Base-by-base conservation (phyloP, 2,113 vertebrate genomes). In the Jaculus jaculus region DNA sequence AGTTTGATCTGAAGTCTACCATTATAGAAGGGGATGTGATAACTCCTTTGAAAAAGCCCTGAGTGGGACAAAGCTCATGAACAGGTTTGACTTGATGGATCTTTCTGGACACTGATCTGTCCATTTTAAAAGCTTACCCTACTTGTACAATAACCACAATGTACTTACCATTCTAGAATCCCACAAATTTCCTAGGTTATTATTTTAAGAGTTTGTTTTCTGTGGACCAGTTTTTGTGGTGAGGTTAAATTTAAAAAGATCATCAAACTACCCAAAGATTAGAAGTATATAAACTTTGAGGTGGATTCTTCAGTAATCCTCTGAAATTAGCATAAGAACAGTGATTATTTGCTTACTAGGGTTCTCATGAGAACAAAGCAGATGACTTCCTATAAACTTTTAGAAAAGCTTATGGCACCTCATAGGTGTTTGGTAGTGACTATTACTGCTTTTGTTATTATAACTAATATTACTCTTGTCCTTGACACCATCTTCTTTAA, bases 71-170 rank as follows among this genome's bases (percentile, higher is more conserved):
- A 21, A 96, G 34, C 72, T 61, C 37, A 82, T 91, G 69, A 90
- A 66, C 94, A 78, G 88, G 73, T 96, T 95, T 78, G 71, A 30
- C 87, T 94, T 84, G 63, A 58, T 93, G 74, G 91, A 96, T 93
- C 68, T 24, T 58, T 65, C 37, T 73, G 37, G 58, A 73, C 51
- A 51, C 51, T 12, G 12, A 51, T 12, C 51, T 51, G 51, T 12
- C 51, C 51, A 51, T 51, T 51, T 51, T 7, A 51, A 89, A 96
- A 91, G 18, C 4, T 78, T 89, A n/a, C 79, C 24, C 60, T 6
- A 37, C 54, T 58, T 95, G 75, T 86, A 75, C 95, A 97, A 69
- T 92, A 24, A 86, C 68, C 37, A 89, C 80, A 95, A 93, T 47
- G 80, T 92, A 69, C 30, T 82, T 92, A 71, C 21, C 6, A 23